Conservation (phyloP, 2,797 vertebrate genomes). For the Spea hammondii region DNA sequence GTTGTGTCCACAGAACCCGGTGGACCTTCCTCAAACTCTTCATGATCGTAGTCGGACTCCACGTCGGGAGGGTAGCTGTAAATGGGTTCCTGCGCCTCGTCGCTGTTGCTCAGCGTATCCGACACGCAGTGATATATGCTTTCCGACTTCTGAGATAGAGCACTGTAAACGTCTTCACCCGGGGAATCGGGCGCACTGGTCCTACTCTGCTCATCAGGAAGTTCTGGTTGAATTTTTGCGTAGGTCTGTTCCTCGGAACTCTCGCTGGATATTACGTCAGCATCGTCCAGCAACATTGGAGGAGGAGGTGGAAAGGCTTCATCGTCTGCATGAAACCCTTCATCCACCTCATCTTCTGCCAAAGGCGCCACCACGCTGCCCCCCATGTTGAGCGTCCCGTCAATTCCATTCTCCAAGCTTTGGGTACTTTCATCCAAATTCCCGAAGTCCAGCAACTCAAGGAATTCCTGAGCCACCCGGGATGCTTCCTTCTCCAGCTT, state of each 20-base stretch:
- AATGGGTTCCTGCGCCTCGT: slow-evolving; percentile 61
- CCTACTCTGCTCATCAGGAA: not conserved
- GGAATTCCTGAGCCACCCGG: slow-evolving; percentile 84
- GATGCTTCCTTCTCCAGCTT: slow-evolving; percentile 86
- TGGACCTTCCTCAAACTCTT: slow-evolving; percentile 81
- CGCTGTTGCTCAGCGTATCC: slow-evolving; percentile 56
- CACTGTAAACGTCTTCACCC: slow-evolving; percentile 49
- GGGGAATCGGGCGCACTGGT: slow-evolving; percentile 20
- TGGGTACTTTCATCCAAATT: slow-evolving; percentile 66
- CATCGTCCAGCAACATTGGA: slow-evolving; percentile 55
- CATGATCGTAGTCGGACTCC: slow-evolving; percentile 88
- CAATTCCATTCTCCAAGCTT: slow-evolving; percentile 75
- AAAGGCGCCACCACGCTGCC: slow-evolving; percentile 75
- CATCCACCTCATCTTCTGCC: slow-evolving; percentile 82
- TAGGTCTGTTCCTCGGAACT: slow-evolving; percentile 52
- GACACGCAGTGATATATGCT: slow-evolving; percentile 67
- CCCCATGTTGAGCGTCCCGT: slow-evolving; percentile 79
- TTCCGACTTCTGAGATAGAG: slow-evolving; percentile 48
- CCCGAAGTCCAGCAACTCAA: slow-evolving; percentile 86
- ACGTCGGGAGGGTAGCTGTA: slow-evolving; percentile 69
- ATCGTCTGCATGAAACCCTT: slow-evolving; percentile 82
- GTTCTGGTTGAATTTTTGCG: slow-evolving; percentile 38
- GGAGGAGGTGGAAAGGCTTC: slow-evolving; percentile 72
- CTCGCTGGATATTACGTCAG: slow-evolving; percentile 41
- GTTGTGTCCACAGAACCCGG: slow-evolving; percentile 74